These are phyloP conservation scores for Pogonomyrmex barbatus DNA, from an alignment of 1,140 invertebrate species.

Conservation along the genomic window DNA sequence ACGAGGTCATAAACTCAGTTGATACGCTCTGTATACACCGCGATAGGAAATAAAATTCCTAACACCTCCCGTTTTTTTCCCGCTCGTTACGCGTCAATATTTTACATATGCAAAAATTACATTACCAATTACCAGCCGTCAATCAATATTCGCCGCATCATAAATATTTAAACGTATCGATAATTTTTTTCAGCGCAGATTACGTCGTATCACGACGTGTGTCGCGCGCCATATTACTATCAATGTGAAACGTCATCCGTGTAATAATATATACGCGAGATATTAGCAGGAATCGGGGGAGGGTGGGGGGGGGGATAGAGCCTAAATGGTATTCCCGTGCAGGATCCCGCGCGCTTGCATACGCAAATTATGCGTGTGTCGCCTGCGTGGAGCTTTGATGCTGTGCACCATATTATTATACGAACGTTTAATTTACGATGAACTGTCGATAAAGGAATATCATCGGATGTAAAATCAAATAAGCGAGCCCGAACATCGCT, in stretches of 20 bases:
- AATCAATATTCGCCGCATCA: background rate
- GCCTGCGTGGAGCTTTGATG: constrained; percentile 7
- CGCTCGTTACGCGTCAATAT: background rate
- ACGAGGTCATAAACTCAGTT: background rate
- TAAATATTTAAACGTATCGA: constrained; percentile 25
- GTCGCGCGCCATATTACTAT: constrained; percentile 6
- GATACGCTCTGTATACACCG: background rate
- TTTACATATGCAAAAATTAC: constrained; percentile 4
- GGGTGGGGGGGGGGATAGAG: too few species aligned
- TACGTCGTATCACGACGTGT: background rate
- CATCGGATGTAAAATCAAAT: constrained; percentile 27
- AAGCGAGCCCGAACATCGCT: background rate
- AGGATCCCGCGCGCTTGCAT: background rate
- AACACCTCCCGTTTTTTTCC: background rate
- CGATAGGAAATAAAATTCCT: background rate
- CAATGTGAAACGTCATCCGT: constrained; percentile 16
- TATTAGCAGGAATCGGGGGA: background rate
- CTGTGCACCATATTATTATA: background rate
- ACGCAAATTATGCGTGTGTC: constrained; percentile 3
- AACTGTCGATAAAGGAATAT: constrained; percentile 45
- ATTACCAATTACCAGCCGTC: constrained; percentile 15
- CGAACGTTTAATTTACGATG: constrained; percentile 39
- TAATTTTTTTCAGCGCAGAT: constrained; percentile 1
- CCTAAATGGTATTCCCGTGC: background rate
- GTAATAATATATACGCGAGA: constrained; percentile 26